Conservation (phyloP, 2,888 invertebrate genomes). For the Ochropleura plecta region DNA sequence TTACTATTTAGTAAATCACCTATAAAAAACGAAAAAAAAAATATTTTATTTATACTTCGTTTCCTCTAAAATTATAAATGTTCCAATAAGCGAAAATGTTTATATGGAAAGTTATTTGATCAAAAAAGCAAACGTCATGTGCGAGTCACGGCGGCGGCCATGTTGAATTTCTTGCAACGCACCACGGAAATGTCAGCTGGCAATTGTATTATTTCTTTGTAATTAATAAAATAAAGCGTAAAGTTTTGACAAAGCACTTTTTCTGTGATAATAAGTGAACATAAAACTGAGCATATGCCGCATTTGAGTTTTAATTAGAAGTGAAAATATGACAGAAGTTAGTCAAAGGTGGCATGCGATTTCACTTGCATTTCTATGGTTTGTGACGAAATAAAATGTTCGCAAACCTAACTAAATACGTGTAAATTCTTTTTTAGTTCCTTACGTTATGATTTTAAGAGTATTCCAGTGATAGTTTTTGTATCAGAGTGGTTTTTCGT, state of each 20-base stretch:
- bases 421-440: slow-evolving; percentile 81
- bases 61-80: background rate
- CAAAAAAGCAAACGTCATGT: slow-evolving; percentile 84
- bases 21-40: slow-evolving; percentile 1
- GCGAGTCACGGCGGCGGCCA: slow-evolving; percentile 85
- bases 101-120: slow-evolving; percentile 69
- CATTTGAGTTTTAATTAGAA: slow-evolving; percentile 71
- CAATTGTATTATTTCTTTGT: slow-evolving; percentile 84
- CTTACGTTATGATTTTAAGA: slow-evolving; percentile 81
- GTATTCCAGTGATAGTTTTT: slow-evolving; percentile 80
- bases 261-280: slow-evolving; percentile 74
- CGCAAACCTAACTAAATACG: slow-evolving; percentile 77
- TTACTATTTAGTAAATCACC: slow-evolving; percentile 34
- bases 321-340: slow-evolving; percentile 87
- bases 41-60: background rate
- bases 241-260: slow-evolving; percentile 71
- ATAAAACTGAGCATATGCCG: slow-evolving; percentile 69
- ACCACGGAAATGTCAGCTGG: slow-evolving; percentile 91
- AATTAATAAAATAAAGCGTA: slow-evolving; percentile 81
- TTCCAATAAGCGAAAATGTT: background rate
- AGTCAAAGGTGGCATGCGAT: slow-evolving; percentile 87
- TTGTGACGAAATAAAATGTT: slow-evolving; percentile 88
- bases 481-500: slow-evolving; percentile 76
- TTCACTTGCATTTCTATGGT: slow-evolving; percentile 89
- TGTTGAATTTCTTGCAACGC: slow-evolving; percentile 90